Conservation (phyloP, 64 coral and sea anemone genomes). For the Orbicella faveolata region DNA sequence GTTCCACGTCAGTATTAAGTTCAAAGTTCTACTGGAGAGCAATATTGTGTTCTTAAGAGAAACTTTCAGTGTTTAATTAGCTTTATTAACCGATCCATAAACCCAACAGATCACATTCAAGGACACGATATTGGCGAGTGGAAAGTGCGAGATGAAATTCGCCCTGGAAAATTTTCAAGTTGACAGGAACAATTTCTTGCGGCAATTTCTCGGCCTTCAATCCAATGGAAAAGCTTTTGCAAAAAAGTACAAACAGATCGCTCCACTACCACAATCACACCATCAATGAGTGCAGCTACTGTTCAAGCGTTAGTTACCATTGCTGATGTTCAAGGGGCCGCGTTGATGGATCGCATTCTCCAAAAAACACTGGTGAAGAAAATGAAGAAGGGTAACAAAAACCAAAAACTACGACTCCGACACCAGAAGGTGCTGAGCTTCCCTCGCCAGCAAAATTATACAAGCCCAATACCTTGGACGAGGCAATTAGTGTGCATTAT, state of each 20-base stretch:
- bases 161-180: not conserved
- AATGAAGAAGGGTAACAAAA: not conserved
- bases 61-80: not conserved
- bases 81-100: not conserved
- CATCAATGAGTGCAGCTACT: not conserved
- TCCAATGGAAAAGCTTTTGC: not conserved
- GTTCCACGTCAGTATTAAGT: not conserved
- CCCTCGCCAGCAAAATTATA: not conserved
- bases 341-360: no score
- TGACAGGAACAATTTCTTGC: not conserved
- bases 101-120: conserved; percentile 15
- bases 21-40: not conserved
- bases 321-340: not conserved
- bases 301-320: not conserved
- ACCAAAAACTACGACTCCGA: not conserved
- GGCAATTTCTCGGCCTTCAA: not conserved
- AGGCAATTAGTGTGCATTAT: not conserved
- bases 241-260: not conserved
- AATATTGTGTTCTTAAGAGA: not conserved
- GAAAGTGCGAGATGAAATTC: not conserved
- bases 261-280: not conserved
- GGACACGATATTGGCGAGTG: not conserved
- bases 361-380: not conserved
- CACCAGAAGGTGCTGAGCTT: not conserved
- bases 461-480: not conserved